Evolutionary conservation across 2,888 invertebrate genomes (phyloP).

Genomic region (Diarsia rubi): DNA sequence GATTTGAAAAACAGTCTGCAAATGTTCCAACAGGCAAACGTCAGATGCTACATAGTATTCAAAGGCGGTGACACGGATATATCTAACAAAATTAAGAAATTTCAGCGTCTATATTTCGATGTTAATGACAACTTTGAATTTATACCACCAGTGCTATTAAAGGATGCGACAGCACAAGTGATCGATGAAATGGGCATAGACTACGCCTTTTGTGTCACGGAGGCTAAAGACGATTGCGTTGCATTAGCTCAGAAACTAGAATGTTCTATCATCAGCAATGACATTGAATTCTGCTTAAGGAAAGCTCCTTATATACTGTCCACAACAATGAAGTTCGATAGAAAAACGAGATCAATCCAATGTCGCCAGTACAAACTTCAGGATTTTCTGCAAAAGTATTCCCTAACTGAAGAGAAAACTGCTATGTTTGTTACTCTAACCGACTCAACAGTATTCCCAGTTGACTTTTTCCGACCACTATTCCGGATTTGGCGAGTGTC

Average conservation of each 20-base stretch:
- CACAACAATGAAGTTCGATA: conserved; percentile 48
- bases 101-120: conserved; percentile 5
- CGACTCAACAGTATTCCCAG: conserved; percentile 63
- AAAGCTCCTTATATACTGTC: conserved; percentile 69
- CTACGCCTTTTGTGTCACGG: conserved; percentile 67
- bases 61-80: conserved; percentile 71
- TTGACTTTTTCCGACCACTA: conserved; percentile 60
- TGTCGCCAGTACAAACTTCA: conserved; percentile 64
- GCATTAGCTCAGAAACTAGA: conserved; percentile 70
- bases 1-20: conserved; percentile 61
- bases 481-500: conserved; percentile 44
- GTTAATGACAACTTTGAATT: neutral
- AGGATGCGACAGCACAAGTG: conserved; percentile 67
- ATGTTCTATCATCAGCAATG: conserved; percentile 73
- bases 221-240: conserved; percentile 71
- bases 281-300: conserved; percentile 72
- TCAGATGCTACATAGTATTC: conserved; percentile 74
- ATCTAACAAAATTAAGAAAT: conserved; percentile 43
- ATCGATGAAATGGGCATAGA: conserved; percentile 71
- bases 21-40: conserved; percentile 70
- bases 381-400: conserved; percentile 61
- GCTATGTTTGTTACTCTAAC: conserved; percentile 70
- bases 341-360: conserved; percentile 28
- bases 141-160: conserved; percentile 66
- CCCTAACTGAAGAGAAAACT: conserved; percentile 63